Evolutionary conservation across 2,797 vertebrate species (phyloP).

Genomic region (Naso thynnoides): DNA sequence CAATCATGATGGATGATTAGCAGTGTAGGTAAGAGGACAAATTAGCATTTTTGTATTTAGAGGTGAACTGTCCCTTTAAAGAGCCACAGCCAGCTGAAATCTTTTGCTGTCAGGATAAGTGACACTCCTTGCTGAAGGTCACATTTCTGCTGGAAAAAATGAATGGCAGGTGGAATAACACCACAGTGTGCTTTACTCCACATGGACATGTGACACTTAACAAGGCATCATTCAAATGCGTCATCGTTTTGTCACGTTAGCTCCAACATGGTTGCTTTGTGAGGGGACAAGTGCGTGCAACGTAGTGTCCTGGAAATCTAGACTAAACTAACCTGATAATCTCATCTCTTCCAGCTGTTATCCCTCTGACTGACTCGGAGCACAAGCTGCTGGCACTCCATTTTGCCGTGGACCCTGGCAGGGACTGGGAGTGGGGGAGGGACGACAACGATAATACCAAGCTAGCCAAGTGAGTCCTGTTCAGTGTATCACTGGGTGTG

Average conservation of each 20-base stretch:
- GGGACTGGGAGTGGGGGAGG: slow-evolving; percentile 98
- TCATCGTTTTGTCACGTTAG: slow-evolving; percentile 30
- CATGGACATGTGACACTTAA: slow-evolving; percentile 48
- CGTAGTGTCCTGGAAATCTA: slow-evolving; percentile 27
- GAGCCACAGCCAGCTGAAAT: background rate
- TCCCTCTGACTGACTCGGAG: slow-evolving; percentile 98
- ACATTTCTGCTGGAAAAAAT: slow-evolving; percentile 45
- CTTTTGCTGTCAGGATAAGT: slow-evolving; percentile 30
- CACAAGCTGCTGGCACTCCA: slow-evolving; percentile 98
- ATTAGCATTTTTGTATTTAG: no score
- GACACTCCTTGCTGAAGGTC: slow-evolving; percentile 27
- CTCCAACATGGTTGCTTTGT: slow-evolving; percentile 27
- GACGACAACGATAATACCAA: slow-evolving; percentile 96
- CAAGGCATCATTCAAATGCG: slow-evolving; percentile 35
- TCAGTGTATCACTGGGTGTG: slow-evolving; percentile 23
- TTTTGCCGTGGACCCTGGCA: slow-evolving; percentile 97
- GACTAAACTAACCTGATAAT: slow-evolving; percentile 66
- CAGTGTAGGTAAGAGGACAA: no score
- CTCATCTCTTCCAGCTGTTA: slow-evolving; percentile 90
- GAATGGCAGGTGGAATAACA: slow-evolving; percentile 37
- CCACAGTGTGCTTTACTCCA: slow-evolving; percentile 32
- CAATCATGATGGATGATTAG: no score
- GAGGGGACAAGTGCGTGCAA: slow-evolving; percentile 29
- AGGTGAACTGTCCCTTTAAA: background rate
- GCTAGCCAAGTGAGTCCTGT: slow-evolving; percentile 92